phyloP scores from a whole-genome alignment of 2,888 invertebrate genomes.

The Malthinus seriepunctatus region DNA sequence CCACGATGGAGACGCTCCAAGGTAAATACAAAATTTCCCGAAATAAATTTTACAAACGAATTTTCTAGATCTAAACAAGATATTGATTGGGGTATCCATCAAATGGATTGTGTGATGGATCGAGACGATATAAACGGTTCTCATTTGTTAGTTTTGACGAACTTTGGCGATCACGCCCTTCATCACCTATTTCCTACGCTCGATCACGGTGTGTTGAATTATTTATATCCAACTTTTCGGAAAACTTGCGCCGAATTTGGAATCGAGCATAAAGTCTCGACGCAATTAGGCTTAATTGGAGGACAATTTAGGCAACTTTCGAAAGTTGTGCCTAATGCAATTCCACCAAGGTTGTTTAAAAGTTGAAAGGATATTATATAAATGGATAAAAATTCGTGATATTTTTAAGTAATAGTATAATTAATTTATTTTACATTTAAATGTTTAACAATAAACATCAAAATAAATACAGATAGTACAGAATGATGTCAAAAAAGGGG shows the following conservation, averaged over 20 bases:
- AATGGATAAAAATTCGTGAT: neutral
- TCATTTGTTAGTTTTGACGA: slow-evolving; percentile 69
- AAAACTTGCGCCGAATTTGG: slow-evolving; percentile 69
- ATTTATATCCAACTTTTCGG: slow-evolving; percentile 65
- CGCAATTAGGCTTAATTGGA: slow-evolving; percentile 66
- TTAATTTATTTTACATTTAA: slow-evolving; percentile 49
- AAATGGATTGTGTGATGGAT: slow-evolving; percentile 76
- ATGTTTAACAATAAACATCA: slow-evolving; percentile 50
- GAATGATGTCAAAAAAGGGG: slow-evolving; percentile 38
- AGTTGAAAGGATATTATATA: neutral
- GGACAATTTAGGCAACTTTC: slow-evolving; percentile 70
- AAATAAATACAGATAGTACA: slow-evolving; percentile 47
- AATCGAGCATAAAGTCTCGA: slow-evolving; percentile 54
- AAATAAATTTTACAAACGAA: neutral
- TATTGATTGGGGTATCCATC: slow-evolving; percentile 78
- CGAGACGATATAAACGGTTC: slow-evolving; percentile 70
- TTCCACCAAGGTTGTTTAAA: slow-evolving; percentile 34
- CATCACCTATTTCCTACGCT: slow-evolving; percentile 85
- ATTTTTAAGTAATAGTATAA: slow-evolving; percentile 36
- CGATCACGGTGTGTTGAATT: slow-evolving; percentile 73
- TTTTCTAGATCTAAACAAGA: slow-evolving; percentile 55
- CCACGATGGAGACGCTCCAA: slow-evolving; percentile 75
- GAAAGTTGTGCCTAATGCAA: slow-evolving; percentile 54
- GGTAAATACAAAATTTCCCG: slow-evolving; percentile 51
- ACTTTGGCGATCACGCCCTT: slow-evolving; percentile 78